phyloP scores from a whole-genome alignment of 1,140 invertebrate genomes.

The Brachionus plicatilis region DNA sequence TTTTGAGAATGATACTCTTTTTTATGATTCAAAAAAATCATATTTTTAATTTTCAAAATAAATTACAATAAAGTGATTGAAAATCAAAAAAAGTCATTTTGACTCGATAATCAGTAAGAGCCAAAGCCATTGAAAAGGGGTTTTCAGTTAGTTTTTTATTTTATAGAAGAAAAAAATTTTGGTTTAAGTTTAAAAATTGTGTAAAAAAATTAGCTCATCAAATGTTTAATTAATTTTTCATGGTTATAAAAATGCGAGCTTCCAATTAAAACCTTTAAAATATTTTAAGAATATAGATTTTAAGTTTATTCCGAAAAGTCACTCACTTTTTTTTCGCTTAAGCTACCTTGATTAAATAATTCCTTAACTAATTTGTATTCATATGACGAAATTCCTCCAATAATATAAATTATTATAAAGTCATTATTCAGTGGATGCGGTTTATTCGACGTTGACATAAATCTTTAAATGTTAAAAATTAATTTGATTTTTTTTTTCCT shows the following conservation, averaged over 20 bases:
- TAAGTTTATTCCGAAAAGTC: neutral
- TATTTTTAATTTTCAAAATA: too few species aligned
- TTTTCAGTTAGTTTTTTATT: neutral
- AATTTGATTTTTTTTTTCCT: neutral
- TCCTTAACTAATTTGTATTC: conserved; percentile 19
- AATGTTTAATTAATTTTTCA: neutral
- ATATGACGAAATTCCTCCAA: conserved; percentile 12
- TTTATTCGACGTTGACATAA: conserved; percentile 8
- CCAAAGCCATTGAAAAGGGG: too few species aligned
- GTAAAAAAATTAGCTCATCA: neutral
- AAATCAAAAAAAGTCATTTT: too few species aligned
- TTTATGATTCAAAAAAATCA: too few species aligned
- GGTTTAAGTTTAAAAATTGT: too few species aligned
- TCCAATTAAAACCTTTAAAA: conserved; percentile 26
- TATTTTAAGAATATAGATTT: neutral
- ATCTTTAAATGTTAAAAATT: neutral
- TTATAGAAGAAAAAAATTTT: neutral
- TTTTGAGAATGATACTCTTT: too few species aligned
- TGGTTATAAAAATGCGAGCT: conserved; percentile 27
- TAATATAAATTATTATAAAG: conserved; percentile 29
- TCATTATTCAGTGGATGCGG: conserved; percentile 30
- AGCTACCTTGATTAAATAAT: neutral
- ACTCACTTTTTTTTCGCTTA: conserved; percentile 10
- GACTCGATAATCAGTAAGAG: too few species aligned
- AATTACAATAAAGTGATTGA: too few species aligned